phyloP scores from a whole-genome alignment of 2,888 invertebrate genomes.

The Pyrocoelia pectoralis region DNA sequence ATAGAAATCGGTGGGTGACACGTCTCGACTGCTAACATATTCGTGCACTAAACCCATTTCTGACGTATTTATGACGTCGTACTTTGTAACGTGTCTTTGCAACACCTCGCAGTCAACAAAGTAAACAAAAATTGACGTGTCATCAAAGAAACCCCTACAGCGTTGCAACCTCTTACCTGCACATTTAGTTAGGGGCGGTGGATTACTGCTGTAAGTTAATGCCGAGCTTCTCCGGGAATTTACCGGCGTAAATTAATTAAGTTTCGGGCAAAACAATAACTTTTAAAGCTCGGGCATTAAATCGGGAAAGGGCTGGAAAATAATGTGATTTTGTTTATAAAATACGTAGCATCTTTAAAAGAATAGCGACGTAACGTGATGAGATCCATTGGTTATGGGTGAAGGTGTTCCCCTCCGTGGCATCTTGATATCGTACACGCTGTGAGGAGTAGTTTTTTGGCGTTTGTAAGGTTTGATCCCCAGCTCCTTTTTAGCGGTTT shows the following conservation, averaged over 20 bases:
- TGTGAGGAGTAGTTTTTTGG: too few relatives aligned
- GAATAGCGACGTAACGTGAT: not conserved
- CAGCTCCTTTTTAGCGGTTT: too few relatives aligned
- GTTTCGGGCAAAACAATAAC: constrained; percentile 6
- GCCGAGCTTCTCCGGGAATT: constrained; percentile 5
- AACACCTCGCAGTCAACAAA: constrained; percentile 2
- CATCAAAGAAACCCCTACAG: constrained; percentile 1
- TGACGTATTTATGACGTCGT: constrained; percentile 1
- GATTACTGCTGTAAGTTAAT: constrained; percentile 9
- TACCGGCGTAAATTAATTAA: constrained; percentile 11
- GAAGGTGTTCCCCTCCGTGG: too few relatives aligned
- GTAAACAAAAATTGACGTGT: not conserved
- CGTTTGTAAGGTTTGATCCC: too few relatives aligned
- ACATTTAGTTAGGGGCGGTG: constrained; percentile 2
- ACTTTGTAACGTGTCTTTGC: not conserved
- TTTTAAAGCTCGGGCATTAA: not conserved
- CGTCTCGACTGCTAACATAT: constrained; percentile 16
- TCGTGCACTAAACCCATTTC: too few relatives aligned
- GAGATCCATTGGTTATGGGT: not conserved
- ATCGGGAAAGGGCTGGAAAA: not conserved
- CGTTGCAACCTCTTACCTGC: constrained; percentile 13
- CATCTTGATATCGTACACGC: too few relatives aligned
- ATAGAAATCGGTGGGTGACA: constrained; percentile 20
- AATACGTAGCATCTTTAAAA: not conserved
- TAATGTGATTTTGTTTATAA: constrained; percentile 3